Base-by-base conservation (phyloP, 1,140 invertebrate genomes). In the Cataglyphis hispanica region DNA sequence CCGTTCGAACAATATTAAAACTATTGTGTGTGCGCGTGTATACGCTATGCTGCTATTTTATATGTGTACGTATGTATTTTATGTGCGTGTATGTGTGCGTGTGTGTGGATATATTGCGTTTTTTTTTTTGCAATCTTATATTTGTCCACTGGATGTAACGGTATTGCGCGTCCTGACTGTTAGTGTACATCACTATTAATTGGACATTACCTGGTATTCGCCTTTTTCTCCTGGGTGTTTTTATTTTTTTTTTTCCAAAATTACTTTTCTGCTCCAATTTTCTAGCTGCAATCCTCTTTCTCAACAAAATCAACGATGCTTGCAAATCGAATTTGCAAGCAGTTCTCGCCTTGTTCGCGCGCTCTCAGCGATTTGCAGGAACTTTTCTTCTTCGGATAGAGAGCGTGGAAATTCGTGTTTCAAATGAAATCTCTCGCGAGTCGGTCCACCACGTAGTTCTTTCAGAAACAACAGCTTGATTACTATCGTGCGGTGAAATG, bases 51-150 rank as follows among this genome's bases (percentile, higher is more conserved):
- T 31, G 31, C 4, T 31, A 0, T 31, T 31, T 31, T 31, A 31
- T 1, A 40, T 43, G 11, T 43, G 11, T 43, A 8, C 7, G 61
- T 70, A 37, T 34, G 66, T 43, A 13, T 53, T 50, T 53, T 84
- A 53, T 31, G 69, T 64, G 50, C 69, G 43, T 43, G 66, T 43
- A 10, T 3, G 43, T 16, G 43, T 6, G 16, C 16, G 46, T 16
- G 46, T 19, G 46, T 50, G 10, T 69, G 75, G 63, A 50, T 84
- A 60, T 40, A 63, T 64, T 84, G n/a, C 2, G 11, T 46, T 72
- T 81, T 56, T 56, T 76, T 67, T 56, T 76, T 67, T 85, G 66
- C 67, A 37, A 88, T 83, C 72, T 58, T 77, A 77, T 76, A 64
- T 58, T 75, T 72, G 87, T 46, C 46, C 78, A 40, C 74, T 84